Evolutionary conservation across 2,113 vertebrate species (phyloP).

Genomic region (Ictalurus furcatus): DNA sequence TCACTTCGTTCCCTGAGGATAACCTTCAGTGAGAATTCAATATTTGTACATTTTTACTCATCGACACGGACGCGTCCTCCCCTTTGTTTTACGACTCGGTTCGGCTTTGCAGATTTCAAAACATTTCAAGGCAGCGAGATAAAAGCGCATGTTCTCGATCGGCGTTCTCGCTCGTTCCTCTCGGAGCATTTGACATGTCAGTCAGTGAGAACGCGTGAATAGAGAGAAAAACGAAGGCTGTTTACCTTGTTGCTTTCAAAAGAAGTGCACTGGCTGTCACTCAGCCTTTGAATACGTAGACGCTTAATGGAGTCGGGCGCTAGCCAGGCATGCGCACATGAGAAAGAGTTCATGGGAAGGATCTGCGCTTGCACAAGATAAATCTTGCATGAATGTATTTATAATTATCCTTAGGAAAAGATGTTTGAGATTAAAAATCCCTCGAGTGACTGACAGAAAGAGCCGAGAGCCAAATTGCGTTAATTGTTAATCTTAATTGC

Average conservation of each 20-base stretch:
- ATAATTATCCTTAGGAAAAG: background rate
- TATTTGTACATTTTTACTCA: background rate
- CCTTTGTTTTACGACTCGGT: background rate
- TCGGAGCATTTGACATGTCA: constrained; percentile 1
- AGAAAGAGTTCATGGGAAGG: background rate
- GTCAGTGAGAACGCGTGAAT: background rate
- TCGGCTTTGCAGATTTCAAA: background rate
- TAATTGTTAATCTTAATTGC: constrained; percentile 64
- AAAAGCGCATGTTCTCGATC: background rate
- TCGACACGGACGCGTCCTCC: background rate
- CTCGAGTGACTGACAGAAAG: background rate
- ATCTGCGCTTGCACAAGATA: background rate
- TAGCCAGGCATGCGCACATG: background rate
- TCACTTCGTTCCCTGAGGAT: background rate
- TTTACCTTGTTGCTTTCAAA: background rate
- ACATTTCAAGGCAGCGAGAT: background rate
- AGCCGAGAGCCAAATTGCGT: background rate
- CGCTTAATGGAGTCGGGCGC: background rate
- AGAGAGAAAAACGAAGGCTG: background rate
- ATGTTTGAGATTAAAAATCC: background rate
- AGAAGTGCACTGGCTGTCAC: constrained; percentile 6
- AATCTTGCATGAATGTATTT: too few relatives aligned
- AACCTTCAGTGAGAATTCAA: background rate
- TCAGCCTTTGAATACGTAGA: background rate
- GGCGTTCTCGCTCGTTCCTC: background rate